Evolutionary conservation across 2,888 invertebrate genomes (phyloP), one percentile per base, ranked within the genome.

Genomic region (Tipula lateralis): DNA sequence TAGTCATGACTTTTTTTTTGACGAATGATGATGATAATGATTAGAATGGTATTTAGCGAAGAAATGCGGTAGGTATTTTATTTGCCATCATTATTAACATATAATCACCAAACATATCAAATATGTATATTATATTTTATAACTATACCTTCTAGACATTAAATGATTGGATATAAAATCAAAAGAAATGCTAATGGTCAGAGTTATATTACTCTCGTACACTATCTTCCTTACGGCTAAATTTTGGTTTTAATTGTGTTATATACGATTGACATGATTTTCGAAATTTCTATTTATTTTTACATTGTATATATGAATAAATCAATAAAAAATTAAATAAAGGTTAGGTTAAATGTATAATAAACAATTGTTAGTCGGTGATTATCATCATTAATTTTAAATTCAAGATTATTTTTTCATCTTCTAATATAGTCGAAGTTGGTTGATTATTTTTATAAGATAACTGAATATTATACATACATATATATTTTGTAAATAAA

Each of bases 341-440:
- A 66, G 66, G 66, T 66, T 24, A 24, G 66, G 66, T 66, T 66
- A 66, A 66, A 66, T 24, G 66, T 66, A 66, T 66, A 66, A 66
- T 66, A 66, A 66, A 66, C 66, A 66, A 66, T 66, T 66, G 66
- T 66, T 66, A 24, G 66, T 7, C 24, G 66, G 66, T 66, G 66
- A 66, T 66, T 66, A 66, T 66, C 66, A 66, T 66, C 66, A 66
- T 66, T 66, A 66, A 50, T 66, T 66, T 66, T 66, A 66, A 66
- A 66, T 16, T 50, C 44, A 50, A 50, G 16, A 50, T 16, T 50
- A 16, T 50, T 50, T 50, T 50, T 16, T 16, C 44, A 50, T 50
- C 44, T 50, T 50, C 44, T 50, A 50, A 50, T 50, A 19, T 50
- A 50, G 44, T 50, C 44, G 16, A 16, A 50, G 44, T 50, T 66